phyloP scores from a whole-genome alignment of 2,113 vertebrate species.

The Sebastes fasciatus region DNA sequence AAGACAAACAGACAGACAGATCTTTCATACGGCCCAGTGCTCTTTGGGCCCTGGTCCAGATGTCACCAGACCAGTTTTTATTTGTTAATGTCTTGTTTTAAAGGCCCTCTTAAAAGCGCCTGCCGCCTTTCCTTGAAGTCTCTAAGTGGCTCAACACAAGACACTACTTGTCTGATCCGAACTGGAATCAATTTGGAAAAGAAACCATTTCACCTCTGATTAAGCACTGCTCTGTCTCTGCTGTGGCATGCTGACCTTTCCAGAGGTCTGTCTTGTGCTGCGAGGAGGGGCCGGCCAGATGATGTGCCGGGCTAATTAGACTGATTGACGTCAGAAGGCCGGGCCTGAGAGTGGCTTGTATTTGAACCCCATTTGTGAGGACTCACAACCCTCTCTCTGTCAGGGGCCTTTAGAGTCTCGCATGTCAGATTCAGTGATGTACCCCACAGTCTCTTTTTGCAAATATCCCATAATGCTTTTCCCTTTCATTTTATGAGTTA shows the following conservation, averaged over 20 bases:
- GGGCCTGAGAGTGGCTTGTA: slow-evolving; percentile 67
- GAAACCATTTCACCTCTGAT: slow-evolving; percentile 85
- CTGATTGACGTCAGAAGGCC: slow-evolving; percentile 78
- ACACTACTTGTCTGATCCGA: slow-evolving; percentile 78
- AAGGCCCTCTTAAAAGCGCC: slow-evolving; percentile 76
- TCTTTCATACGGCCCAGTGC: slow-evolving; percentile 55
- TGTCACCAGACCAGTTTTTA: slow-evolving; percentile 75
- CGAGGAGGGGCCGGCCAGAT: slow-evolving; percentile 64
- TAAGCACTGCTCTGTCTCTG: slow-evolving; percentile 79
- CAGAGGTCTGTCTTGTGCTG: slow-evolving; percentile 77
- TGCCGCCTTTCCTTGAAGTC: slow-evolving; percentile 54
- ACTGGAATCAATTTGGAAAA: slow-evolving; percentile 85
- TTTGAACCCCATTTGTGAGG: slow-evolving; percentile 74
- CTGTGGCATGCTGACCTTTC: slow-evolving; percentile 85
- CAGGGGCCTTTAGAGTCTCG: slow-evolving; percentile 26
- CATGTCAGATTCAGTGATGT: slow-evolving; percentile 24
- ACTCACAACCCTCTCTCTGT: slow-evolving; percentile 60
- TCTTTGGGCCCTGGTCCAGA: slow-evolving; percentile 71
- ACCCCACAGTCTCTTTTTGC: slow-evolving; percentile 4
- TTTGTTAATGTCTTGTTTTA: slow-evolving; percentile 78
- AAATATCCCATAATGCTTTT: slow-evolving; percentile 4
- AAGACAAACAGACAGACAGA: slow-evolving; percentile 54
- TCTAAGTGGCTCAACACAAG: slow-evolving; percentile 82
- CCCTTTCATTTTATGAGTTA: slow-evolving; percentile 20
- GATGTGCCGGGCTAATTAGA: slow-evolving; percentile 79